Evolutionary conservation across 2,113 vertebrate species (phyloP).

Genomic region (Lampris megalopsis): DNA sequence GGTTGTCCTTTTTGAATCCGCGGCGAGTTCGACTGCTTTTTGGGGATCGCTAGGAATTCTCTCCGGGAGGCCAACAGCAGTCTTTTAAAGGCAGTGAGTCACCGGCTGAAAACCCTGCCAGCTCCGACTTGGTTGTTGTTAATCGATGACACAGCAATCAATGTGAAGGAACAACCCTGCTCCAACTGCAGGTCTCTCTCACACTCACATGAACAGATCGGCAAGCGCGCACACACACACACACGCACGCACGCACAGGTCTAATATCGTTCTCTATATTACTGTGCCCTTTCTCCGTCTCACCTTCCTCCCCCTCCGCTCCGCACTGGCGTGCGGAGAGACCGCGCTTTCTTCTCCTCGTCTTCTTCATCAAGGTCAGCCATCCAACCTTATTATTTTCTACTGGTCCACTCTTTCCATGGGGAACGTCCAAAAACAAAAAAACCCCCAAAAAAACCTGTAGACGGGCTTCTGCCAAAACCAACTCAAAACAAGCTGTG

Average conservation of each 20-base stretch:
- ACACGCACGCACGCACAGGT: background rate
- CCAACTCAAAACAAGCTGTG: constrained; percentile 24
- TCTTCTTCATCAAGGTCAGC: constrained; percentile 65
- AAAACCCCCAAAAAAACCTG: background rate
- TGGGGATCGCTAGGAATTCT: background rate
- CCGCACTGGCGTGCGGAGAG: constrained; percentile 48
- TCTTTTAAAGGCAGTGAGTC: background rate
- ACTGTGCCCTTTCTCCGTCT: background rate
- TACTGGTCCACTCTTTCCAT: constrained; percentile 38
- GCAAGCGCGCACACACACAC: background rate
- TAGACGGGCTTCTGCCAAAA: constrained; percentile 22
- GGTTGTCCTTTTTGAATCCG: constrained; percentile 10
- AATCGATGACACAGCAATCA: constrained; percentile 64
- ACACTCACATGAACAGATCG: constrained; percentile 16
- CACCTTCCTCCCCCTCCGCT: background rate
- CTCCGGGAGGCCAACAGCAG: background rate
- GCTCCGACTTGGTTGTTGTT: constrained; percentile 37
- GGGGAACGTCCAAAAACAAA: constrained; percentile 28
- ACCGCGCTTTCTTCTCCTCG: constrained; percentile 40
- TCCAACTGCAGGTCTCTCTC: constrained; percentile 15
- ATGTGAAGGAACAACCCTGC: constrained; percentile 34
- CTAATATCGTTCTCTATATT: background rate
- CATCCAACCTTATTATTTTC: constrained; percentile 60
- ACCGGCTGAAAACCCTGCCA: background rate
- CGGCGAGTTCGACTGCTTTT: background rate